phyloP scores from a whole-genome alignment of 2,888 invertebrate species.

The Agonopterix subpropinquella region DNA sequence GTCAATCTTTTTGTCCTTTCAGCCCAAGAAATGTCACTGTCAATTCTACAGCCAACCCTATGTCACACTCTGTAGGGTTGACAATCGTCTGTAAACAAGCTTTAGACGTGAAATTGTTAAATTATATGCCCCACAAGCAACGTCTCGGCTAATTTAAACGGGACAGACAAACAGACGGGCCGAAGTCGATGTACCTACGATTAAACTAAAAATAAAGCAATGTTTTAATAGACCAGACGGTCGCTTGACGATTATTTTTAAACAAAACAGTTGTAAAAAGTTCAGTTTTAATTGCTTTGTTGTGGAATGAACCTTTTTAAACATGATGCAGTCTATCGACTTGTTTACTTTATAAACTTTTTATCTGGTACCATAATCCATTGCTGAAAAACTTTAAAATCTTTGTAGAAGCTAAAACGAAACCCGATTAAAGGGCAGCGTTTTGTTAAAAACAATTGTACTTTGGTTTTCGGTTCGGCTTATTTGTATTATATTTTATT shows the following conservation, averaged over 20 bases:
- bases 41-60: slow-evolving; percentile 4
- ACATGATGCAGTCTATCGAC: no score
- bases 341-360: no score
- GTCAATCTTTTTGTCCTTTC: slow-evolving; percentile 50
- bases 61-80: slow-evolving; percentile 10
- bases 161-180: slow-evolving; percentile 38
- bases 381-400: no score
- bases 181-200: slow-evolving; percentile 26
- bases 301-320: not conserved
- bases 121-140: slow-evolving; percentile 33
- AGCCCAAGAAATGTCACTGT: not conserved
- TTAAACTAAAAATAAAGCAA: slow-evolving; percentile 46
- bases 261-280: slow-evolving; percentile 32
- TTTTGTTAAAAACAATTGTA: no score
- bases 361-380: no score
- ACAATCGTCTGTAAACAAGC: slow-evolving; percentile 9
- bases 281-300: slow-evolving; percentile 16
- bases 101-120: slow-evolving; percentile 14
- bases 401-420: no score
- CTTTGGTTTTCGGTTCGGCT: no score
- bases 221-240: slow-evolving; percentile 35
- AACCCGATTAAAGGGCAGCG: no score
- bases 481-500: no score
- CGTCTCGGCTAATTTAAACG: slow-evolving; percentile 59
- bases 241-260: slow-evolving; percentile 41